Percentiles rank a stretch among this genome's conserved stretches.
These are phyloP conservation scores for Pachyrhynchus sulphureomaculatus DNA, from an alignment of 1,140 invertebrate species.

Conservation along the genomic window DNA sequence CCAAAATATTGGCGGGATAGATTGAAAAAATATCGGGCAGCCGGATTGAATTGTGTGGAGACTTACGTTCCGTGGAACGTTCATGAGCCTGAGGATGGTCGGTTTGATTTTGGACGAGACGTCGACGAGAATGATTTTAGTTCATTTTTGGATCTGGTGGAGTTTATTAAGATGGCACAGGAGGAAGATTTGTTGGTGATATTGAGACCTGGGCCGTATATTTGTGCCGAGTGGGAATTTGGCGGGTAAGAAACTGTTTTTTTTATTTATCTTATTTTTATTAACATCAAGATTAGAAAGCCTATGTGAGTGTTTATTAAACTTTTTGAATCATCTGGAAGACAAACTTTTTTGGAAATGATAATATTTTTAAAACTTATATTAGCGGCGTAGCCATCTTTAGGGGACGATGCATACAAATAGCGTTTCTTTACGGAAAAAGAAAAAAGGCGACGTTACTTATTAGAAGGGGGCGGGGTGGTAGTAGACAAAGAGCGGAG, in stretches of 20 bases:
- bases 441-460: too few relatives aligned
- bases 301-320: too few relatives aligned
- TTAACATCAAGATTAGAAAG: too few relatives aligned
- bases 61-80: constrained; percentile 95
- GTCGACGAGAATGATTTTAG: constrained; percentile 72
- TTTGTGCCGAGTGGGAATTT: constrained; percentile 81
- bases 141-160: constrained; percentile 54
- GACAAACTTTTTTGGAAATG: too few relatives aligned
- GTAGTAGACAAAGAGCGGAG: too few relatives aligned
- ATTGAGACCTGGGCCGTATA: constrained; percentile 88
- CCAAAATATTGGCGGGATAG: constrained; percentile 54
- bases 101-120: constrained; percentile 64
- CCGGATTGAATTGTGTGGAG: constrained; percentile 84
- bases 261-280: neutral
- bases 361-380: too few relatives aligned
- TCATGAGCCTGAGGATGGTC: constrained; percentile 70
- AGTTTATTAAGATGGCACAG: constrained; percentile 78
- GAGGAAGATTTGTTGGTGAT: constrained; percentile 81
- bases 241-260: constrained; percentile 40
- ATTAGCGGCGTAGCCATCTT: too few relatives aligned
- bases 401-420: too few relatives aligned
- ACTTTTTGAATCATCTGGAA: too few relatives aligned
- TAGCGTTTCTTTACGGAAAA: too few relatives aligned
- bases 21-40: constrained; percentile 73
- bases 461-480: too few relatives aligned